Evolutionary conservation across 2,113 vertebrate genomes (phyloP).

Genomic region (Bettongia penicillata): DNA sequence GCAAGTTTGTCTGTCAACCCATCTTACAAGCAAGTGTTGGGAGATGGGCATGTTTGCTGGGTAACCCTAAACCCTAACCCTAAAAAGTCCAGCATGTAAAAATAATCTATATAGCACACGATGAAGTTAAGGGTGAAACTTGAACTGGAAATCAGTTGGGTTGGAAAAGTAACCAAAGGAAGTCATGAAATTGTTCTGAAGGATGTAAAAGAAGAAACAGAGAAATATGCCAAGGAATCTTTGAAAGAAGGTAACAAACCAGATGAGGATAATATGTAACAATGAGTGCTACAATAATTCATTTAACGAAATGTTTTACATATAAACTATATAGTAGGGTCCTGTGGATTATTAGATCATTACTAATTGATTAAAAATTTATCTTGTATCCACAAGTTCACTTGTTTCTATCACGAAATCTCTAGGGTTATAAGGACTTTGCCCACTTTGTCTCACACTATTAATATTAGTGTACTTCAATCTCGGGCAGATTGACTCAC

Average conservation of each 20-base stretch:
- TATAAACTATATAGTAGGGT: conserved; percentile 49
- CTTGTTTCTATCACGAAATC: conserved; percentile 41
- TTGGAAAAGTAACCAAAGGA: conserved; percentile 98
- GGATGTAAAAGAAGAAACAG: conserved; percentile 96
- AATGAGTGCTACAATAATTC: conserved; percentile 67
- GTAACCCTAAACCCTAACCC: too few relatives aligned
- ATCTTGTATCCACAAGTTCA: conserved; percentile 58
- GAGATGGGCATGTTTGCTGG: too few relatives aligned
- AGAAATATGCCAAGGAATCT: conserved; percentile 99
- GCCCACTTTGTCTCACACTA: background rate
- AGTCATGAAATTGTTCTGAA: conserved; percentile 96
- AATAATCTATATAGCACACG: conserved; percentile 99
- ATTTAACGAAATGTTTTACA: conserved; percentile 29
- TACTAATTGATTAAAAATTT: conserved; percentile 83
- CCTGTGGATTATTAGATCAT: conserved; percentile 57
- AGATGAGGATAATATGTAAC: conserved; percentile 98
- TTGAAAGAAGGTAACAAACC: conserved; percentile 96
- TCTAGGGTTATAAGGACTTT: background rate
- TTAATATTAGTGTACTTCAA: background rate
- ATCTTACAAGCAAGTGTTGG: too few relatives aligned
- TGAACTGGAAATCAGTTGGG: conserved; percentile 99
- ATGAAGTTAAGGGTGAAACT: conserved; percentile 99
- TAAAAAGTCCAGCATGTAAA: conserved; percentile 85
- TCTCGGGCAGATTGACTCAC: background rate
- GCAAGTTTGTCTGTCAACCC: too few relatives aligned